Conservation (phyloP, 2,113 vertebrate genomes). For the Xyliphius kryptos region DNA sequence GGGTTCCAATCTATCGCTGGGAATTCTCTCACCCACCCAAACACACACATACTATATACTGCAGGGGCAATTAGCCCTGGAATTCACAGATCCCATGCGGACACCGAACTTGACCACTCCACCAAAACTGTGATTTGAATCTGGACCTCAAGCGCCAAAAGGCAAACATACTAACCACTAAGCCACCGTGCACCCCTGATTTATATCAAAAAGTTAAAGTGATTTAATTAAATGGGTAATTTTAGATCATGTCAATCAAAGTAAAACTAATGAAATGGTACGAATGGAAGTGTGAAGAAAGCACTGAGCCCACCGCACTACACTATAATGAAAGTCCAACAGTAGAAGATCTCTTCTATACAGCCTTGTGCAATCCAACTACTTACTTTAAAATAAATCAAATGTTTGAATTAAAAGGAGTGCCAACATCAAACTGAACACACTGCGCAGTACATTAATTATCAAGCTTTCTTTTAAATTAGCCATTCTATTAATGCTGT, state of each 20-base stretch:
- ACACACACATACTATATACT: too few relatives aligned
- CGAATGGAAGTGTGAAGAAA: constrained; percentile 1
- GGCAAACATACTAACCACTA: not conserved
- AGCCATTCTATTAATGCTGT: not conserved
- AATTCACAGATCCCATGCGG: too few relatives aligned
- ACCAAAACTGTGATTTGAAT: not conserved
- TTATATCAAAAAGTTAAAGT: not conserved
- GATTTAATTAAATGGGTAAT: not conserved
- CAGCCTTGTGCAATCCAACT: constrained; percentile 9
- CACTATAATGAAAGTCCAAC: constrained; percentile 8
- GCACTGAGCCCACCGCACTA: constrained; percentile 1
- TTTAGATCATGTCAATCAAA: constrained; percentile 8
- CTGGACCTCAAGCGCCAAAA: too few relatives aligned
- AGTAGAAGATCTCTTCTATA: constrained; percentile 2
- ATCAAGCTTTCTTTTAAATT: not conserved
- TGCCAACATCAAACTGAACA: constrained; percentile 2
- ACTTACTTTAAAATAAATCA: not conserved
- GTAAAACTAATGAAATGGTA: not conserved
- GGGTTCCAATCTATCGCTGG: too few relatives aligned
- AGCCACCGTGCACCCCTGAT: not conserved
- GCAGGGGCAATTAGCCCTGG: too few relatives aligned
- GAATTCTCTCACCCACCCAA: too few relatives aligned
- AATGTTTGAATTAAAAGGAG: constrained; percentile 2
- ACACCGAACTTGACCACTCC: not conserved
- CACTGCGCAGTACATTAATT: not conserved